A percentile compares a stretch with the other conserved stretches of the same genome.
phyloP scores from a whole-genome alignment of 2,113 vertebrate species.

The Verasper variegatus region DNA sequence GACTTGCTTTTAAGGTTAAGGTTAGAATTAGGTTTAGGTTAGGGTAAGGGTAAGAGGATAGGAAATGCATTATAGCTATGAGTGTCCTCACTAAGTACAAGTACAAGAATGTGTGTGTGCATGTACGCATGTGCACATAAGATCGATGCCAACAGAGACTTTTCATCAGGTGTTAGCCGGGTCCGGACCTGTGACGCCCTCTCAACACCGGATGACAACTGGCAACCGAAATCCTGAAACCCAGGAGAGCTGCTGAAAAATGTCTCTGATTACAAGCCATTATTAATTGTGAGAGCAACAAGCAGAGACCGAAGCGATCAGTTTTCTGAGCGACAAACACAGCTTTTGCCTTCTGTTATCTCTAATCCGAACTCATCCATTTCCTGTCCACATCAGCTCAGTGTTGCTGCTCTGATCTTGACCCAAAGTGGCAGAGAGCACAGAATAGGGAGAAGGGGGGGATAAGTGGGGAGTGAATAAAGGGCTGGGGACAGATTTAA shows the following conservation, averaged over 20 bases:
- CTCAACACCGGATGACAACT: conserved; percentile 73
- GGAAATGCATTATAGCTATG: no score
- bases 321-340: conserved; percentile 52
- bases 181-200: conserved; percentile 28
- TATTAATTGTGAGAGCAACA: conserved; percentile 70
- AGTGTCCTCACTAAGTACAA: no score
- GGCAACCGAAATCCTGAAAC: conserved; percentile 60
- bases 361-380: conserved; percentile 74
- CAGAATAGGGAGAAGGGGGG: conserved; percentile 35
- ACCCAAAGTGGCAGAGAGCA: conserved; percentile 54
- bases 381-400: conserved; percentile 68
- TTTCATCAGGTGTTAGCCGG: conserved; percentile 43
- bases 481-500: conserved; percentile 72
- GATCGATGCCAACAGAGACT: conserved; percentile 32
- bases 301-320: conserved; percentile 39
- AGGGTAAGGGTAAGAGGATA: no score
- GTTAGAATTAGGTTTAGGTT: no score
- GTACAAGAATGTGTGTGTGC: background rate
- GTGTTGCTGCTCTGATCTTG: conserved; percentile 57
- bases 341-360: conserved; percentile 62
- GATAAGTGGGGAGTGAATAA: conserved; percentile 64
- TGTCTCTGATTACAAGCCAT: conserved; percentile 59
- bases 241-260: conserved; percentile 58
- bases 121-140: background rate
- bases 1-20: no score